These are phyloP conservation scores for Heliconius himera DNA, from an alignment of 1,140 invertebrate genomes.

Conservation along the genomic window DNA sequence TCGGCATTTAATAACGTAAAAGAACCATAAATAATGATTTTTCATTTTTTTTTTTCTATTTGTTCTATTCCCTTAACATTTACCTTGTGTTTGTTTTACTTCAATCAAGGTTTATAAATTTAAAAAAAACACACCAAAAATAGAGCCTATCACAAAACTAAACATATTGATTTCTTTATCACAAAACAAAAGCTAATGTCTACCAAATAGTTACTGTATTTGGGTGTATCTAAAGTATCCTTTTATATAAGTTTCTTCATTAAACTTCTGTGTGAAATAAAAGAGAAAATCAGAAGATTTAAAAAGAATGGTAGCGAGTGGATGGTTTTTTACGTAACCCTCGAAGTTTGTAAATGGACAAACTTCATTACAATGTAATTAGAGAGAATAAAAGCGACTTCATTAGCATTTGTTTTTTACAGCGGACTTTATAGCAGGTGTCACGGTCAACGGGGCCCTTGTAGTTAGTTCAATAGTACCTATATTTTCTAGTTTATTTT, in stretches of 20 bases:
- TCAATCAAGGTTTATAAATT: too few species aligned
- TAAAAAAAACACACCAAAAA: too few species aligned
- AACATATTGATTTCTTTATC: too few species aligned
- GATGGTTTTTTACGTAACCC: neutral
- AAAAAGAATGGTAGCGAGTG: too few species aligned
- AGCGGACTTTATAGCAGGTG: constrained; percentile 6
- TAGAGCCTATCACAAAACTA: neutral
- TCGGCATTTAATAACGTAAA: too few species aligned
- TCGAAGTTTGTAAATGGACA: neutral
- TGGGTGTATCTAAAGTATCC: neutral
- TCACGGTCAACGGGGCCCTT: constrained; percentile 27
- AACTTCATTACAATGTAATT: constrained; percentile 1
- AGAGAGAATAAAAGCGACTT: constrained; percentile 1
- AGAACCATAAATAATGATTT: too few species aligned
- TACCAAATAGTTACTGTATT: neutral
- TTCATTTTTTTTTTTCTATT: too few species aligned
- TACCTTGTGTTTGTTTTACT: too few species aligned
- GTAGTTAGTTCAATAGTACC: neutral
- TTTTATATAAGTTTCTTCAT: neutral
- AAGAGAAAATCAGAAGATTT: neutral
- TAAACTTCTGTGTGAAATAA: neutral
- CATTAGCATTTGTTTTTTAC: neutral
- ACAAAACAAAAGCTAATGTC: too few species aligned
- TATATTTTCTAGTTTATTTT: too few species aligned
- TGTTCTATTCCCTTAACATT: too few species aligned